Percentiles rank a stretch among this genome's conserved stretches.
Conservation (phyloP, 1,140 invertebrate genomes). For the Zophobas morio region DNA sequence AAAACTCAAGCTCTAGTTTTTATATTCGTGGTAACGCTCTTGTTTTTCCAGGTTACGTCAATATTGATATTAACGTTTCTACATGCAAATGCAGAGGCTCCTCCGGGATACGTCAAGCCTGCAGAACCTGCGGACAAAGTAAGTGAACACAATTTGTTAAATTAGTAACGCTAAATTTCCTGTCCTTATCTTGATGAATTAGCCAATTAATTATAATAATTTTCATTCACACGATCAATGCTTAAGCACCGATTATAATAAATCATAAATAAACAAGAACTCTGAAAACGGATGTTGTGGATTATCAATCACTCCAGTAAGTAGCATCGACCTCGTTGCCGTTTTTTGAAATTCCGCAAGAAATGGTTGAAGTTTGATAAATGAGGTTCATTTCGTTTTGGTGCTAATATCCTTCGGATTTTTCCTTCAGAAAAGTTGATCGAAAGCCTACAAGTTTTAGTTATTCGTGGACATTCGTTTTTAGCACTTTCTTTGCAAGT, state of each 20-base stretch:
- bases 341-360: background rate
- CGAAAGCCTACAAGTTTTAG: too few relatives aligned
- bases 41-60: slow-evolving; percentile 53
- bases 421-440: background rate
- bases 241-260: background rate
- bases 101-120: slow-evolving; percentile 66
- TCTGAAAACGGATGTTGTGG: background rate
- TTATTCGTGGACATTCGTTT: too few relatives aligned
- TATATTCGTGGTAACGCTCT: background rate
- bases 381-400: background rate
- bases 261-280: background rate
- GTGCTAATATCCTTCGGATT: slow-evolving; percentile 17
- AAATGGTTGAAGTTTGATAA: background rate
- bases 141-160: slow-evolving; percentile 49
- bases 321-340: background rate
- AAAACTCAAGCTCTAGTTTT: too few relatives aligned
- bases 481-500: too few relatives aligned
- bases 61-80: slow-evolving; percentile 52
- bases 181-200: background rate
- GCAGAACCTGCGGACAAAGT: slow-evolving; percentile 66
- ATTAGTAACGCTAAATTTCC: background rate
- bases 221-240: slow-evolving; percentile 2
- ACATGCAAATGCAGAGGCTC: slow-evolving; percentile 59
- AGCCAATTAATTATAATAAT: background rate
- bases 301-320: background rate